Evolutionary conservation across 2,888 invertebrate species (phyloP).

Genomic region (Morpho achilles): DNA sequence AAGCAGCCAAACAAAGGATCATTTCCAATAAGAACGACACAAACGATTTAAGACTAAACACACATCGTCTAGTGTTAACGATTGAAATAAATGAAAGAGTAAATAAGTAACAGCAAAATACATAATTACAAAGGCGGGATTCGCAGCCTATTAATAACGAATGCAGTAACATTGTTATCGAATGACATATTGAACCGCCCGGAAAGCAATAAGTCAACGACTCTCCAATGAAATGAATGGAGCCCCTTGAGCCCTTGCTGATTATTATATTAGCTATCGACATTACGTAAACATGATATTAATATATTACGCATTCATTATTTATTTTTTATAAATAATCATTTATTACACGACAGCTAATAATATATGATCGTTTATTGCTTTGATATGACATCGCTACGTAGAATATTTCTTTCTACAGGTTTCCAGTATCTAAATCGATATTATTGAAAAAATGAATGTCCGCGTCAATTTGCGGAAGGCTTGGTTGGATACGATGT

Average conservation of each 20-base stretch:
- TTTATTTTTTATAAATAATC: slow-evolving; percentile 1
- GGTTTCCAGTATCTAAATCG: too few species aligned
- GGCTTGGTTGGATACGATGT: too few species aligned
- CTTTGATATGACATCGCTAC: neutral
- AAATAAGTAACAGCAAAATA: slow-evolving; percentile 11
- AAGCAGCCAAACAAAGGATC: slow-evolving; percentile 31
- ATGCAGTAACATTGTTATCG: slow-evolving; percentile 64
- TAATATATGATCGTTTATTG: neutral
- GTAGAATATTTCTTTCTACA: too few species aligned
- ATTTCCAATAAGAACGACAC: slow-evolving; percentile 26
- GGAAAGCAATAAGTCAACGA: slow-evolving; percentile 65
- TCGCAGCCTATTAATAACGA: slow-evolving; percentile 34
- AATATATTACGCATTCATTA: slow-evolving; percentile 19
- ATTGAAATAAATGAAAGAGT: slow-evolving; percentile 7
- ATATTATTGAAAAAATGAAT: too few species aligned
- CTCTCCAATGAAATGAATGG: slow-evolving; percentile 51
- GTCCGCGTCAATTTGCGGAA: too few species aligned
- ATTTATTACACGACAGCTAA: neutral
- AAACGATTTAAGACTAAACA: neutral
- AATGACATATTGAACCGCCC: slow-evolving; percentile 52
- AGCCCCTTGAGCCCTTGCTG: slow-evolving; percentile 40
- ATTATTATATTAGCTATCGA: slow-evolving; percentile 34
- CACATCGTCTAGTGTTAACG: neutral
- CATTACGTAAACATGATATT: slow-evolving; percentile 30
- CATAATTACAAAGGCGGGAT: slow-evolving; percentile 30